These are phyloP conservation scores for Riptortus pedestris DNA, from an alignment of 1,140 invertebrate species.

Conservation along the genomic window DNA sequence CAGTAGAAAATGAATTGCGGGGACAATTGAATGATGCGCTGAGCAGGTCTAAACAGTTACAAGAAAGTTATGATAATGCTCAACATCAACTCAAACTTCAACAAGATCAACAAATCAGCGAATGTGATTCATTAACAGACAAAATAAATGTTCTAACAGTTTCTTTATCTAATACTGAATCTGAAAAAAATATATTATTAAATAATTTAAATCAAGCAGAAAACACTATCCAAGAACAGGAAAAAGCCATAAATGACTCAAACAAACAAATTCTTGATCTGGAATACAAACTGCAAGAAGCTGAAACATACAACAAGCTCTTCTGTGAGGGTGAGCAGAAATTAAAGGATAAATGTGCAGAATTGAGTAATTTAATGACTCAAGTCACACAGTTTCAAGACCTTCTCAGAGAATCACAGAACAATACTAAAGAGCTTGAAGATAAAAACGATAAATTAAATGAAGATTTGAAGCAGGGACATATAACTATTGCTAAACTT, in stretches of 20 bases:
- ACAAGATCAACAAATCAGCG: too few relatives aligned
- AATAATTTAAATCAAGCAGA: conserved; percentile 27
- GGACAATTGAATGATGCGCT: conserved; percentile 23
- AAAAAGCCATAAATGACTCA: conserved; percentile 33
- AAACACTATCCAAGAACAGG: conserved; percentile 29
- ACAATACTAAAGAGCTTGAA: too few relatives aligned
- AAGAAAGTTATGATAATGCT: conserved; percentile 23
- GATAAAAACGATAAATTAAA: too few relatives aligned
- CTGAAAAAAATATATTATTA: conserved; percentile 35
- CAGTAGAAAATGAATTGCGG: conserved; percentile 7
- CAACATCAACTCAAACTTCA: conserved; percentile 37
- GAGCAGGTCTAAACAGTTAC: conserved; percentile 6
- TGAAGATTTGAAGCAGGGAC: too few relatives aligned
- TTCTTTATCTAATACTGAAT: too few relatives aligned
- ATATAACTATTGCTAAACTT: too few relatives aligned
- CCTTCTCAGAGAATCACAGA: too few relatives aligned
- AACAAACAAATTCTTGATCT: conserved; percentile 29
- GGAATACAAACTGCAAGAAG: conserved; percentile 18
- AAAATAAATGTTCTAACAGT: too few relatives aligned
- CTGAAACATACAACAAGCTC: conserved; percentile 9
- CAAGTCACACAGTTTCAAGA: conserved; percentile 17
- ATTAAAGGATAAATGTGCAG: conserved; percentile 40
- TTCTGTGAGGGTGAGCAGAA: conserved; percentile 35
- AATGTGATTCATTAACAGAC: too few relatives aligned
- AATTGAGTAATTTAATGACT: conserved; percentile 38